Evolutionary conservation across 2,797 vertebrate genomes (phyloP).

Genomic region (Poecilia velifera): DNA sequence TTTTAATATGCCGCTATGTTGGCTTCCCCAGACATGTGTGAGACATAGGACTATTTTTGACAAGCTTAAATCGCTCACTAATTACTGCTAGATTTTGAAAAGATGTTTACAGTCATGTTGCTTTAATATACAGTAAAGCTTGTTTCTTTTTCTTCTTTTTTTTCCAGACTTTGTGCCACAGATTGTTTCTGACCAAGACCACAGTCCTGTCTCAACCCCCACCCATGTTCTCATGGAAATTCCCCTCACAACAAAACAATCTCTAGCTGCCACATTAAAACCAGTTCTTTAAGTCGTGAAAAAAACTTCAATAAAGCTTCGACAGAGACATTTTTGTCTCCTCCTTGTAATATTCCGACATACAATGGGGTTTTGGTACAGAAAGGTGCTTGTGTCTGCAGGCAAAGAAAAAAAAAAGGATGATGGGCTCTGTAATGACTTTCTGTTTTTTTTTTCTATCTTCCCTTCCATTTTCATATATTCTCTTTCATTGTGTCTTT

Average conservation of each 20-base stretch:
- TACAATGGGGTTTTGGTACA: constrained; percentile 9
- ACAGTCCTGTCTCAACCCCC: constrained; percentile 45
- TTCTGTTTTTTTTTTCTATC: constrained; percentile 12
- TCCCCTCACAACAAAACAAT: constrained; percentile 59
- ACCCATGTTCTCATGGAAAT: constrained; percentile 64
- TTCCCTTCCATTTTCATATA: constrained; percentile 34
- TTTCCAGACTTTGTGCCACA: constrained; percentile 22
- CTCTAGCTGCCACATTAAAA: constrained; percentile 63
- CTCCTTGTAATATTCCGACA: constrained; percentile 27
- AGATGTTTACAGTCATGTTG: constrained; percentile 23
- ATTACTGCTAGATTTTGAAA: constrained; percentile 31
- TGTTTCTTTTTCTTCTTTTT: neutral
- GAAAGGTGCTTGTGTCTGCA: constrained; percentile 17
- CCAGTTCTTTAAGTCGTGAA: constrained; percentile 27
- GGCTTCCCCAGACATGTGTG: constrained; percentile 50
- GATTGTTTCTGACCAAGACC: constrained; percentile 57
- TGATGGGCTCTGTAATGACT: constrained; percentile 17
- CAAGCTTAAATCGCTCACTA: constrained; percentile 21
- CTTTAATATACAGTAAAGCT: constrained; percentile 43
- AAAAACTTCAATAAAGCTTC: constrained; percentile 53
- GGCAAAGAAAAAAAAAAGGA: constrained; percentile 13
- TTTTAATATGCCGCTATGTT: constrained; percentile 40
- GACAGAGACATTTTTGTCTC: constrained; percentile 42
- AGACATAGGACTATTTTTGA: constrained; percentile 44
- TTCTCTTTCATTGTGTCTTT: constrained; percentile 52